Evolutionary conservation across 2,113 vertebrate species (phyloP), one percentile per base, ranked within the genome.

Genomic region (Crotalus viridis): DNA sequence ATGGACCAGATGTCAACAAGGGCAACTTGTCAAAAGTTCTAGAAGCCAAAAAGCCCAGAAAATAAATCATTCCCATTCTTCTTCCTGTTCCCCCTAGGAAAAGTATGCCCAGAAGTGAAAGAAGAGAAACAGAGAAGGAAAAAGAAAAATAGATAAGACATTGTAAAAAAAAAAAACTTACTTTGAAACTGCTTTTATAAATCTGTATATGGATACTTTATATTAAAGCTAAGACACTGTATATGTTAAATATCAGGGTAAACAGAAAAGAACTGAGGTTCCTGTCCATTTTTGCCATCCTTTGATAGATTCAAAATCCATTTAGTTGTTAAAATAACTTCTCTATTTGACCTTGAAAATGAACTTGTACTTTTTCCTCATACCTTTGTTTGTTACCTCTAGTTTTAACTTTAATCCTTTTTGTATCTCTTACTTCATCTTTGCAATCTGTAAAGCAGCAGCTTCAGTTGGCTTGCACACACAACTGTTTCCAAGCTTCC

Each of bases 371-470:
- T 96, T 96, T 95, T 94, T 94, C 59, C 46, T 12, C 89, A 59
- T 94, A 94, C 85, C 52, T 96, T 97, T 93, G 74, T 96, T 97
- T 97, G 93, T 96, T 97, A 96, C 91, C 93, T 95, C 94, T 86
- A 96, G 94, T 96, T 96, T 96, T 96, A 96, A 90, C 85, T 91
- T 96, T 93, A 97, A 93, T 95, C 94, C 51, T 15, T 94, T 96
- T 96, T 95, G 56, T 94, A 94, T 91, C 93, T 92, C 95, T 59
- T 93, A 85, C 39, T 54, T 96, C 94, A 95, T 92, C 93, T 96
- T 94, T 96, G 90, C 93, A 94, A 96, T 95, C 94, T 89, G 95
- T 93, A 94, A 95, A 93, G 54, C 93, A 94, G 87, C 69, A 90
- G 13, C 22, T 93, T 87, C 93, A 94, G 59, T 88, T 91, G 56